Percentiles rank a stretch among this genome's conserved stretches.
phyloP scores from a whole-genome alignment of 2,888 invertebrate genomes.

The Pasiphila rectangulata region DNA sequence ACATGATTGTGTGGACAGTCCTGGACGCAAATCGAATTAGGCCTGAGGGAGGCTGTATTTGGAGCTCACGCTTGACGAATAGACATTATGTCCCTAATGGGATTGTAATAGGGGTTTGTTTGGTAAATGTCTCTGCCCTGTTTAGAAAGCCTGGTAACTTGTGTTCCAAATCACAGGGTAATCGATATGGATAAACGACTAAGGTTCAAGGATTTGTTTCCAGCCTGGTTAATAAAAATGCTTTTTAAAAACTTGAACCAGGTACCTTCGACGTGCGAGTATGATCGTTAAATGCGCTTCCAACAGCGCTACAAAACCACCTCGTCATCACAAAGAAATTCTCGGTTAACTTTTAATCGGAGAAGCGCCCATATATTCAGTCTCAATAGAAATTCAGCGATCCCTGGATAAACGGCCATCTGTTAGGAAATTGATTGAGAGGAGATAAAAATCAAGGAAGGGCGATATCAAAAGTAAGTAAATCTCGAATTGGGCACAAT shows the following conservation, averaged over 20 bases:
- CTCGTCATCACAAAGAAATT: too few species aligned
- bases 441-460: conserved; percentile 20
- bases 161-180: neutral
- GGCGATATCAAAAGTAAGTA: conserved; percentile 30
- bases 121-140: conserved; percentile 12
- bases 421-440: conserved; percentile 28
- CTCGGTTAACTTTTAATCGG: too few species aligned
- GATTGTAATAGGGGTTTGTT: conserved; percentile 21
- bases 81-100: conserved; percentile 22
- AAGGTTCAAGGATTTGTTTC: too few species aligned
- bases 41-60: conserved; percentile 26
- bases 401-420: conserved; percentile 21
- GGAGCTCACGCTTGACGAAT: conserved; percentile 24
- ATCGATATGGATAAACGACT: too few species aligned
- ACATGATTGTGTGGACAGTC: conserved; percentile 45
- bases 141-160: neutral
- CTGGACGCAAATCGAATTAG: conserved; percentile 48
- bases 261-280: too few species aligned
- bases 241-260: too few species aligned
- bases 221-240: too few species aligned
- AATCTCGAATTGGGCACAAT: conserved; percentile 31
- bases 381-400: too few species aligned
- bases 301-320: too few species aligned
- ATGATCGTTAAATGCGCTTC: too few species aligned
- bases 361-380: too few species aligned